Base-by-base conservation (phyloP, 2,797 vertebrate species). In the Tachyglossus aculeatus region DNA sequence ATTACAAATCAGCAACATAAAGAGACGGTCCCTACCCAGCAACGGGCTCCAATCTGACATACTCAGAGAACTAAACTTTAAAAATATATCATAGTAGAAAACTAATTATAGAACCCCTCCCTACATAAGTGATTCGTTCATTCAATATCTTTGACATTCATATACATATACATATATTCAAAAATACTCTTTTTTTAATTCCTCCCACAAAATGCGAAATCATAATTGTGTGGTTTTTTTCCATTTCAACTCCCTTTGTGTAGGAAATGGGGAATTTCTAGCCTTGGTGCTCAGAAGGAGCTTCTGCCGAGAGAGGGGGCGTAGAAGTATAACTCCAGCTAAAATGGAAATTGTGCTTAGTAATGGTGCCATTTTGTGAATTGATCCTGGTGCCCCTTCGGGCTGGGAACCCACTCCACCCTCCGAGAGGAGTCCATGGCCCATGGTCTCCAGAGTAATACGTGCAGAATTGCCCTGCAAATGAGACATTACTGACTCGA, bases 391-490 rank as follows among this genome's bases (percentile, higher is more conserved):
- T 68, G 57, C 62, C 47, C 40, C 31, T n/a, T 65, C 40, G 41
- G 33, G 19, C 39, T 29, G 34, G 50, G 56, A 62, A 47, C 27
- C 36, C 19, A 54, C 40, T 72, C 55, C 58, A 36, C 40, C 25
- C 64, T 32, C 24, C 39, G 3, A 48, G 60, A 55, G 56, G 37
- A 74, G 38, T 32, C 50, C 54, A 22, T 15, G 34, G 59, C 33
- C 25, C 58, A 16, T 40, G 18, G 68, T 78, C 81, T 82, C 71
- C 45, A 0, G 15, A 70, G 81, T 55, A 55, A 69, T 50, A 36
- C 43, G 68, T 63, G 63, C 56, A 80, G 69, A 71, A 70, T 56
- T 34, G 2, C 55, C 40, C 73, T 67, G 58, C 55, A 86, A 84
- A 73, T 55, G 21, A 78, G 66, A 85, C 60, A 60, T 40, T 74